A percentile compares a stretch with the other conserved stretches of the same genome.
Conservation (phyloP, 1,140 invertebrate genomes). For the Platyscapa corneri region DNA sequence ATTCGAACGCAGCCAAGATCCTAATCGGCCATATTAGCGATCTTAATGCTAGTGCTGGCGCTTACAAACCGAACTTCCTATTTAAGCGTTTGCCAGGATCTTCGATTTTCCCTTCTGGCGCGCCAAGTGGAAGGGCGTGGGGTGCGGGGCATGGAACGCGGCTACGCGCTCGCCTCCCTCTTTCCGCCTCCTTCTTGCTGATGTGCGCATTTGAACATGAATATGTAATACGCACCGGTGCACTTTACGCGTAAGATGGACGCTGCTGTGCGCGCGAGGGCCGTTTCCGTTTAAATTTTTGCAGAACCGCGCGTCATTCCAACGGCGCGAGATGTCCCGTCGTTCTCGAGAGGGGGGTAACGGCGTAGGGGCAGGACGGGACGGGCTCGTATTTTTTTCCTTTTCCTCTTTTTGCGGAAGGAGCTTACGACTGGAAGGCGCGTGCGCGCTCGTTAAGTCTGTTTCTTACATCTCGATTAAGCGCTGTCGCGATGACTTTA, state of each 20-base stretch:
- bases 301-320: neutral
- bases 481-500: neutral
- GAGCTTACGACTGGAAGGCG: too few species aligned
- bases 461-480: neutral
- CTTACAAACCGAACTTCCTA: neutral
- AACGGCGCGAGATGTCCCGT: neutral
- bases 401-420: neutral
- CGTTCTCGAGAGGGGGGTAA: too few species aligned
- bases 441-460: neutral
- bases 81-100: neutral
- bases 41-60: neutral
- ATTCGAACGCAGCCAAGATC: too few species aligned
- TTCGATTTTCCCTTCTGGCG: too few species aligned
- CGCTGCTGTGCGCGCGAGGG: neutral
- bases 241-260: neutral
- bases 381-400: neutral
- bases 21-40: too few species aligned
- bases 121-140: too few species aligned
- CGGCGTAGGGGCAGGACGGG: neutral
- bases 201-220: neutral
- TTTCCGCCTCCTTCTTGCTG: neutral
- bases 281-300: constrained; percentile 20
- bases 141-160: neutral
- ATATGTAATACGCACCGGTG: constrained; percentile 3
- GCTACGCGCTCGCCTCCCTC: neutral